Base-by-base conservation (phyloP, 2,888 invertebrate genomes). In the Ischnus inquisitorius region DNA sequence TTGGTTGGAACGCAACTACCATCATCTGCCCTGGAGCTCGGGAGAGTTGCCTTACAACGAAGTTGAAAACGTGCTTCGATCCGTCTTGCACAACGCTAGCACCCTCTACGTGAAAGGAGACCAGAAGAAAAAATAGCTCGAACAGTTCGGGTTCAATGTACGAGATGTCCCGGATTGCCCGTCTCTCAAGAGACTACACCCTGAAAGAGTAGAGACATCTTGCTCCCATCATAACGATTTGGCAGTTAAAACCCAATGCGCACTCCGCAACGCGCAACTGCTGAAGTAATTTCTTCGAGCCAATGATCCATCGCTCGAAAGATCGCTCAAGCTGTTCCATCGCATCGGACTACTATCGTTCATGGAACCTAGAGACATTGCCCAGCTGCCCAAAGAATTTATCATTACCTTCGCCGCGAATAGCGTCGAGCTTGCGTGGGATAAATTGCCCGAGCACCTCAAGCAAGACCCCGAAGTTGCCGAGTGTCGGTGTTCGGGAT, bases 1-100 rank as follows among this genome's bases (percentile, higher is more conserved):
- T 19, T 72, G 60, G 60, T 57, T 72, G 4, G 60, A 72, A 43
- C 72, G 60, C 5, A 69, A 54, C 43, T 43, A 72, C 25, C 72
- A 72, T n/a, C 57, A 57, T 16, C 57, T 72, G 8, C 14, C 22
- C 16, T 60, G 57, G 72, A 34, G 39, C 34, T 16, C 51, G n/a
- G 69, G 54, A 1, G 14, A 34, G 1, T n/a, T 69, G 34, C 16
- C n/a, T 16, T 69, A 69, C 69, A 16, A 16, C 22, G 69, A 69
- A 39, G 39, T 69, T 4, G 54, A 54, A 39, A 54, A 51, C 39
- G 54, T 54, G 51, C 39, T 69, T 12, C 69, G 54, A 39, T 10
- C 54, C 19, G 43, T 43, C 43, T 43, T 43, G 43, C 3, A 43
- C 43, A 43, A 43, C 43, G 43, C 43, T 4, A 39, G 39, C 39